Evolutionary conservation across 2,113 vertebrate species (phyloP), one percentile per base, ranked within the genome.

Genomic region (Parotia lawesii): DNA sequence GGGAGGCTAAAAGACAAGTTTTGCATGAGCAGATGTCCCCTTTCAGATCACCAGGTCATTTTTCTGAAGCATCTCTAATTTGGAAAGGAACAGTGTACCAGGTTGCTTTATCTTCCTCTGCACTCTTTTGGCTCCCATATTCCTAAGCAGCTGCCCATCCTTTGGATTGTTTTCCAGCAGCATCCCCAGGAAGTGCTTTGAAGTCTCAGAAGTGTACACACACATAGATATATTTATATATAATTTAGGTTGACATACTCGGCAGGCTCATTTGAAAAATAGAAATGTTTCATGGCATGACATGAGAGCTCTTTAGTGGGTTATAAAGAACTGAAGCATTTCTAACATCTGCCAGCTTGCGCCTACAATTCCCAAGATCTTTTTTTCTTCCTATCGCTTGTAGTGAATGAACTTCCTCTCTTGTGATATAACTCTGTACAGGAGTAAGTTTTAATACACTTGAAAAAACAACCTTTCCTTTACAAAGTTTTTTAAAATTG

Each of bases 171-270:
- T 97, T 94, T 94, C 89, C 89, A 96, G 93, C 96, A 94, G 96
- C 70, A 88, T 97, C 90, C 97, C 90, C 85, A 87, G 96, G 94
- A 97, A 96, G 92, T 89, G 72, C 97, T 98, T 98, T 97, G 97
- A 98, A 97, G 96, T 97, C 89, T 96, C 90, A 81, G 44, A 93
- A 97, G 87, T 93, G 90, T 62, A 69, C 28, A 86, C 38, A 93
- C 19, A 85, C 5, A 91, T 38, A 90, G 38, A 80, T 93, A 79
- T 87, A 74, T 57, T 89, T 78, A 54, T 89, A 51, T 91, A 42
- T 94, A 90, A 97, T 97, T 97, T 95, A 95, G 95, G 94, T 93
- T 97, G 97, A 97, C 95, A 90, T 94, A 95, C 87, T 97, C 96
- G 97, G 95, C 97, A 97, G 95, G 74, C 95, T 90, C 56, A 25